Base-by-base conservation (phyloP, 2,113 vertebrate genomes). In the Vulpes ferrilata region DNA sequence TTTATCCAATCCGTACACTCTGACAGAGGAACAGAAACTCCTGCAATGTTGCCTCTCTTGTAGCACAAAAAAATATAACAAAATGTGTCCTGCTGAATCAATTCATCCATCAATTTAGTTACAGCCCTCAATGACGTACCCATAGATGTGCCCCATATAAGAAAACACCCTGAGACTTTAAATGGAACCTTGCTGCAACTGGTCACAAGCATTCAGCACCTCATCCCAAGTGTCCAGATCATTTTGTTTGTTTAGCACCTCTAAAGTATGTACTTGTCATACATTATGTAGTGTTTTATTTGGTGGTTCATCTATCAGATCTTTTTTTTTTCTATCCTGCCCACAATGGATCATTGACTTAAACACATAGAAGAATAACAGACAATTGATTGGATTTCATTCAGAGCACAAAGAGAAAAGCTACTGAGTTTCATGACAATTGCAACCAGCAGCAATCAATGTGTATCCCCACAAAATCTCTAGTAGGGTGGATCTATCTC, bases 231-330 rank as follows among this genome's bases (percentile, higher is more conserved):
- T 95, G 67, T 85, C 95, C 88, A 94, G 94, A 98, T 90, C 81
- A 95, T 97, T 97, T 98, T 97, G 62, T 85, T 97, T 98, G 83
- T 97, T 98, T 90, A 96, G 88, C 89, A 97, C 79, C 97, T 97
- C 91, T 96, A 76, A 48, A 76, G 43, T 48, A 74, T 7, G 35
- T 38, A 74, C 27, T 48, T n/a, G 6, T 76, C 48, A 76, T 48
- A 96, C 88, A 90, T 65, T 97, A 96, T 80, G 38, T 95, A 96
- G 96, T 97, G 73, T 96, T 98, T 98, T 96, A 97, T 98, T 98
- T 97, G 57, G 89, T 98, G 93, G 89, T 91, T 98, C 96, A 95
- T 98, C 81, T 98, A 92, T 97, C 97, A 93, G 90, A 87, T 97
- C 93, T 43, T 43, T 43, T 43, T 43, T 19, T 95, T 98, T 59